Base-by-base conservation (phyloP, 1,140 invertebrate species). In the Listronotus bonariensis region DNA sequence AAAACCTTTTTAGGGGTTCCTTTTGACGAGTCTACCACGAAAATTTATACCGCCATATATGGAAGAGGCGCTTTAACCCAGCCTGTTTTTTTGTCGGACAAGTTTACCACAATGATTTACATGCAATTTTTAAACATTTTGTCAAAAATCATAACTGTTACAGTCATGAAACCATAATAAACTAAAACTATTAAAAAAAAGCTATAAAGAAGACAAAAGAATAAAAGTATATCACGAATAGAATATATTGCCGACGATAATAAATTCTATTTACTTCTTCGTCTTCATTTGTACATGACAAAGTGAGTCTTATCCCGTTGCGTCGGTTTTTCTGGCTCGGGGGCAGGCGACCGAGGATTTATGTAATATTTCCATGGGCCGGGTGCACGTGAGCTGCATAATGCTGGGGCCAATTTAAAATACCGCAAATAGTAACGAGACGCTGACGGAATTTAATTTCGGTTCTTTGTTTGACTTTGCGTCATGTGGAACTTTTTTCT, bases 261-360 rank as follows among this genome's bases (percentile, higher is more conserved):
- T 43, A 62, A 52, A 53, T 62, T 54, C 59, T 52, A 41, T 53
- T 53, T 45, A 32, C 34, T 62, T 62, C 49, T 49, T 56, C 61
- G 53, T 64, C 61, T 64, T 64, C 61, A 64, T 64, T 64, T 64
- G 61, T 64, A 64, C 42, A 55, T 56, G 61, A 64, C 61, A 64
- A 56, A 64, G 43, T 56, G 61, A 48, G 61, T 62, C 49, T 62
- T 54, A 62, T 62, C 36, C 59, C 40, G 48, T 38, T 49, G 58
- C 45, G 45, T 54, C 43, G 41, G 20, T 56, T 56, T 49, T 48
- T 64, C 53, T 43, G 32, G 38, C 41, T 48, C 34, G 41, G 26
- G 48, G 58, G 58, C 26, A 14, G 48, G 38, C 32, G 34, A 52
- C 26, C 36, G 61, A 64, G 52, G 53, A 55, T 64, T 64, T 64